Evolutionary conservation across 2,888 invertebrate species (phyloP).

Genomic region (Andrena bucephala): DNA sequence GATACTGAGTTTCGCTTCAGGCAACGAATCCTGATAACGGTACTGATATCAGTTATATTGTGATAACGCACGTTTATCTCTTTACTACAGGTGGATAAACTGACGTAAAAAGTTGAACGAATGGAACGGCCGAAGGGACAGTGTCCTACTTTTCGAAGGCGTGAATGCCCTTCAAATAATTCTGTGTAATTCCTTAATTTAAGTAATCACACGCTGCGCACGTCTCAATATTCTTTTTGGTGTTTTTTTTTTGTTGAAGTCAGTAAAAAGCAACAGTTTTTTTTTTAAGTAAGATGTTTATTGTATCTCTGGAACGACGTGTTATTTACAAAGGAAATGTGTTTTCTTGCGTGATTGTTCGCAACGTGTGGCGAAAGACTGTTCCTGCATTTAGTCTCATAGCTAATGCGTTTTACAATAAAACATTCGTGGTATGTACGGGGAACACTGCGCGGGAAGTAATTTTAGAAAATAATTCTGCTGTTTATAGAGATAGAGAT

Average conservation of each 20-base stretch:
- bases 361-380: conserved; percentile 58
- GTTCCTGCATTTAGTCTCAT: conserved; percentile 48
- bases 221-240: not conserved
- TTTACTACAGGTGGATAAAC: conserved; percentile 69
- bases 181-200: not conserved
- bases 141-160: conserved; percentile 69
- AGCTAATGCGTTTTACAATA: conserved; percentile 61
- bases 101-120: conserved; percentile 57
- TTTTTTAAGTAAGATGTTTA: conserved; percentile 64
- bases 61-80: conserved; percentile 79
- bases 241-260: not conserved
- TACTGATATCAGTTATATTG: conserved; percentile 76
- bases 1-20: conserved; percentile 67
- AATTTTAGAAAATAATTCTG: conserved; percentile 46
- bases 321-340: conserved; percentile 71
- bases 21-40: conserved; percentile 72
- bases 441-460: conserved; percentile 37
- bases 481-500: conserved; percentile 34
- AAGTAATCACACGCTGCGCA: not conserved
- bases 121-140: conserved; percentile 50
- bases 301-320: conserved; percentile 63
- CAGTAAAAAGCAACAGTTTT: conserved; percentile 23
- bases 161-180: conserved; percentile 15
- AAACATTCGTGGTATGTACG: conserved; percentile 57
- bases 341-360: conserved; percentile 55